Evolutionary conservation across 92 coral and sea anemone species (phyloP), one percentile per base, ranked within the genome.

Genomic region (Siderastrea siderea): DNA sequence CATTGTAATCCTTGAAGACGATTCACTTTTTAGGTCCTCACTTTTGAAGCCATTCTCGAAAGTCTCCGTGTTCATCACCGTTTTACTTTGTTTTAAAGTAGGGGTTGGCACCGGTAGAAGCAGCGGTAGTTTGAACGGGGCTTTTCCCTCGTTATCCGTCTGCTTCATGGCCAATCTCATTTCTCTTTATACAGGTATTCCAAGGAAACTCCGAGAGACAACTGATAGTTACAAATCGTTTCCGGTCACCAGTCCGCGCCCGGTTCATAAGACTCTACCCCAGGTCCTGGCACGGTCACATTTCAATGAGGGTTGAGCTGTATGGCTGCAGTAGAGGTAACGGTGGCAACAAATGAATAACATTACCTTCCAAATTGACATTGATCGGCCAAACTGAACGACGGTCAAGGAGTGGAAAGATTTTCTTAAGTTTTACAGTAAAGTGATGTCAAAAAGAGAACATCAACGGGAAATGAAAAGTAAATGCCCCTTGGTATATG

Each of bases 321-420:
- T 96, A 88, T 63, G 99, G 99, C 71, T 93, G 96, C 74, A 93
- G 96, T 47, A 92, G 87, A 82, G 98, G 99, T 96, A 53, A 51
- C 2, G 43, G 10, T 62, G 1, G 48, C 38, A 47, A 74, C 79
- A 49, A 43, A 26, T 45, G 26, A 3, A 1, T 17, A 66, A 44
- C 38, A 26, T 26, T 26, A 26, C 38, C 38, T 26, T 26, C 4
- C 38, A 7, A 44, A 17, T 66, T 1, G 71, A 13, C 38, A 6
- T 10, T 46, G 38, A 43, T 4, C 47, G 61, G 61, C 61, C 12
- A 10, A 55, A 7, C 61, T 55, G 61, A 55, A 4, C 10, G 8
- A 55, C 61, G 2, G 61, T 55, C 10, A 55, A 3, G 10, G 2
- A 55, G 7, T 7, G 12, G 0, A 55, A 55, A 55, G 8, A 55